phyloP scores from a whole-genome alignment of 1,140 invertebrate genomes.

The Eriocheir sinensis region DNA sequence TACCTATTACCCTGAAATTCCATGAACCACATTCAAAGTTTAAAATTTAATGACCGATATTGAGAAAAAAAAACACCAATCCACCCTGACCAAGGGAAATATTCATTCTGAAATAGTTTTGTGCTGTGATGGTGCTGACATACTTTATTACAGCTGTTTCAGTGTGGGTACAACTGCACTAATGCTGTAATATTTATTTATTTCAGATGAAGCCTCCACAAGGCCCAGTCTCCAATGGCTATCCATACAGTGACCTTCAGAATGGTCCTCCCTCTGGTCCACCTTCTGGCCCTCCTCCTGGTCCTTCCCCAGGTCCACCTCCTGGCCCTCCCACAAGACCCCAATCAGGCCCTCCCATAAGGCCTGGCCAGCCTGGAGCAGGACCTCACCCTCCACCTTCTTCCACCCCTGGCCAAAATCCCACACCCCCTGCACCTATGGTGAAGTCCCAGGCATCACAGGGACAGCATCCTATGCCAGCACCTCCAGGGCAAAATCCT shows the following conservation, averaged over 20 bases:
- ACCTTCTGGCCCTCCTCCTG: neutral
- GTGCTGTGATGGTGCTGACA: too few relatives aligned
- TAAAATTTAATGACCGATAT: too few relatives aligned
- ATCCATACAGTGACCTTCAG: conserved; percentile 46
- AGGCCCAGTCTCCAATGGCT: conserved; percentile 57
- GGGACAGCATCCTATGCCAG: neutral
- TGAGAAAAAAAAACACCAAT: too few relatives aligned
- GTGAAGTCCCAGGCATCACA: neutral
- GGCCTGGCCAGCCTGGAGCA: neutral
- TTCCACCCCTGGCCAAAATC: conserved; percentile 50
- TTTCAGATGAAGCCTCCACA: neutral
- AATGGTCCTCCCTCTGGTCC: conserved; percentile 36
- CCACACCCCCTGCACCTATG: neutral
- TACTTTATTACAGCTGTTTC: too few relatives aligned
- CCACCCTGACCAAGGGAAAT: too few relatives aligned
- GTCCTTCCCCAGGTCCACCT: neutral
- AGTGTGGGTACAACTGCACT: neutral
- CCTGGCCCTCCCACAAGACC: neutral
- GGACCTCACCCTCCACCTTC: conserved; percentile 41
- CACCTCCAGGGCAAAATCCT: neutral
- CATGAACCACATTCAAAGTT: too few relatives aligned
- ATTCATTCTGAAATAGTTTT: too few relatives aligned
- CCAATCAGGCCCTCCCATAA: neutral
- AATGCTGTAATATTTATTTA: neutral
- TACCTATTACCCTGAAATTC: too few relatives aligned